Evolutionary conservation across 2,888 invertebrate species (phyloP), one percentile per base, ranked within the genome.

Genomic region (Mystacides longicornis): DNA sequence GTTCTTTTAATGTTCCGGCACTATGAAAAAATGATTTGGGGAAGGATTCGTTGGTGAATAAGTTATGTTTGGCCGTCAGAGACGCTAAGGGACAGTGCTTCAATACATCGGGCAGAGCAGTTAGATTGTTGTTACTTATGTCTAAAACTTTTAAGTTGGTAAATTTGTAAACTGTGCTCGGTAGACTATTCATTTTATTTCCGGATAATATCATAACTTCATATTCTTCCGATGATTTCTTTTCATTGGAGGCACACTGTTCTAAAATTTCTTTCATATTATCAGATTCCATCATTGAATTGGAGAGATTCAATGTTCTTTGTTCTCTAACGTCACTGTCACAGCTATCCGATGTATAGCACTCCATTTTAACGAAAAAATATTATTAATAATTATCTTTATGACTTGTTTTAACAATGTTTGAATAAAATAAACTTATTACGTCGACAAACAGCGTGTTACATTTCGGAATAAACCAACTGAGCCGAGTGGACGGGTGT

Each of bases 11-110:
- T 2, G 78, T 75, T 57, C 71, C 75, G 22, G 80, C 74, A 57
- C 85, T 75, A 23, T 75, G 73, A 21, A 80, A 81, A 66, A 97
- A 86, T 54, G 86, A 82, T 72, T 96, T 96, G 3, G 96, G 94
- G 63, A 97, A 73, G n/a, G 89, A 87, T 59, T 86, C 83, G 65
- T 89, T 89, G 2, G 83, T 85, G 47, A 99, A 74, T 55, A 81
- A 75, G 72, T 98, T 98, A 71, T 96, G 94, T 74, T 93, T 92
- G 1, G 89, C 90, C 57, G 91, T 83, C 46, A 98, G 73, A 42
- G 87, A 86, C 49, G 81, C 82, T 60, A 98, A 75, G 7, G 85
- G 83, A 64, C 93, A 83, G 62, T 81, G 75, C 56, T 83, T 79
- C 52, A 98, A 78, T 58, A 89, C 82, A 63, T 92, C 87, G 11